These are phyloP conservation scores for Lithobates pipiens DNA, from an alignment of 2,797 vertebrate species.

Conservation along the genomic window DNA sequence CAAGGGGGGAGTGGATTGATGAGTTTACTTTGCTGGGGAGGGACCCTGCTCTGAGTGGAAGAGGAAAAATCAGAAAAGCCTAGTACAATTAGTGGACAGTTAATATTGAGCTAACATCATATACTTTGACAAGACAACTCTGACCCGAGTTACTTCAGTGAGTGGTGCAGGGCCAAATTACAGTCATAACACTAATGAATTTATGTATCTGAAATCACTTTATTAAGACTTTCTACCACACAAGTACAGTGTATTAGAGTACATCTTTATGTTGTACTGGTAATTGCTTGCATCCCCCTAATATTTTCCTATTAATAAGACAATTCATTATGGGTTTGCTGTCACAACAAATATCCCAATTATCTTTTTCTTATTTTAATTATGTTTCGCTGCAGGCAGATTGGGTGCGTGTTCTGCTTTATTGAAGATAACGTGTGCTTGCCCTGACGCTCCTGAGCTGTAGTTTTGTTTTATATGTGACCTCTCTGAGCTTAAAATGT, in stretches of 20 bases:
- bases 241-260: conserved; percentile 10
- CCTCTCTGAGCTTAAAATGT: conserved; percentile 64
- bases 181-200: neutral
- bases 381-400: conserved; percentile 75
- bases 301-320: conserved; percentile 78
- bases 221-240: conserved; percentile 8
- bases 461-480: conserved; percentile 63
- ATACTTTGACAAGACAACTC: neutral
- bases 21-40: too few species aligned
- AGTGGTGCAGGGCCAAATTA: neutral
- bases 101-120: too few species aligned
- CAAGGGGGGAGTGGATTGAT: too few species aligned
- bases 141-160: neutral
- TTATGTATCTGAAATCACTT: neutral
- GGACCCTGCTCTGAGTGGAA: too few species aligned
- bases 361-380: conserved; percentile 80
- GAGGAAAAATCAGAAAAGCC: too few species aligned
- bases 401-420: conserved; percentile 76
- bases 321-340: conserved; percentile 75
- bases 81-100: too few species aligned
- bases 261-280: conserved; percentile 17
- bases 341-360: conserved; percentile 74
- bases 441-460: conserved; percentile 65
- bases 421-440: conserved; percentile 66
- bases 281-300: conserved; percentile 62